A percentile compares a stretch with the other conserved stretches of the same genome.
Evolutionary conservation across 2,113 vertebrate species (phyloP).

Genomic region (Corythornis madagascariensis): DNA sequence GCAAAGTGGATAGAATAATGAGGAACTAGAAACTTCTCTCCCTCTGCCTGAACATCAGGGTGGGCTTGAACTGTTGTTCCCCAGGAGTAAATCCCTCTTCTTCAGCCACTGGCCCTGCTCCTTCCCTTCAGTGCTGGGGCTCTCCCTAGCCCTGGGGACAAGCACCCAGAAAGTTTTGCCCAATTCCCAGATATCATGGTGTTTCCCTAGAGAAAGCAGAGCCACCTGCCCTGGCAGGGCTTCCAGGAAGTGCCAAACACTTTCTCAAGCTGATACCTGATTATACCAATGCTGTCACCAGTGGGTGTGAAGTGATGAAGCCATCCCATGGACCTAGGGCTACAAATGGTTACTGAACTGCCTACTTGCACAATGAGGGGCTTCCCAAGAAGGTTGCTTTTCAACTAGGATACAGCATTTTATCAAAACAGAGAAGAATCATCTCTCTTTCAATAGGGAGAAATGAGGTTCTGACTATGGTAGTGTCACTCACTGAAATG

Average conservation of each 20-base stretch:
- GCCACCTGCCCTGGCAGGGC: background rate
- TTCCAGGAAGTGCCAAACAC: background rate
- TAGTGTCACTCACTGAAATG: slow-evolving; percentile 35
- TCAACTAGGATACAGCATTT: background rate
- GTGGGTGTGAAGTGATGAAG: background rate
- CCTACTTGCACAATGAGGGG: background rate
- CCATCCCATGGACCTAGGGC: background rate
- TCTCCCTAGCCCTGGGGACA: background rate
- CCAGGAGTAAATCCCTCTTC: background rate
- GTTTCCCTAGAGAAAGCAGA: background rate
- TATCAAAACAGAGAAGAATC: slow-evolving; percentile 33
- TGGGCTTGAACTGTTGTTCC: background rate
- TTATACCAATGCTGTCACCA: background rate
- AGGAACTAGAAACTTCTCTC: background rate
- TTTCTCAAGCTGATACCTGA: background rate
- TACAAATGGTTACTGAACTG: background rate
- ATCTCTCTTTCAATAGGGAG: background rate
- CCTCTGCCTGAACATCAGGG: background rate
- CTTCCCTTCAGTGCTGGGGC: background rate
- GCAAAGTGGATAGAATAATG: background rate
- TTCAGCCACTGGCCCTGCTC: background rate
- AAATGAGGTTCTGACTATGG: slow-evolving; percentile 15
- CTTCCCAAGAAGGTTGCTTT: slow-evolving; percentile 14
- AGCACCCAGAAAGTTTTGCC: background rate
- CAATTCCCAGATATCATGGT: rapidly evolving